Percentiles rank a stretch among this genome's conserved stretches.
These are phyloP conservation scores for Alexandromys fortis DNA, from an alignment of 2,113 vertebrate species.

Conservation along the genomic window DNA sequence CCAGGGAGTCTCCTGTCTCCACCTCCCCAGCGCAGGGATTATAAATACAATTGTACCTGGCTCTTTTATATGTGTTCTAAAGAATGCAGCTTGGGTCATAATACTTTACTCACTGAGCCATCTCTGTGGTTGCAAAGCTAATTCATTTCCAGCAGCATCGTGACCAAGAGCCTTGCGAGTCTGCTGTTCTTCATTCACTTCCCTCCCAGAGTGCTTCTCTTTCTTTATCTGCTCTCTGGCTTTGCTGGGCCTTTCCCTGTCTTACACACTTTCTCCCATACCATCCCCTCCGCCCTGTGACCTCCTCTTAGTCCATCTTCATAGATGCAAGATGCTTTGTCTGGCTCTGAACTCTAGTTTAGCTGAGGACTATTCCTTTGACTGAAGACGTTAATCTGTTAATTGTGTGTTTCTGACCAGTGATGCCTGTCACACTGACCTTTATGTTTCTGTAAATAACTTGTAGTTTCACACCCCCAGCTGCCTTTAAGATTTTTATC, in stretches of 20 bases:
- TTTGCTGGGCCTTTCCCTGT: not conserved
- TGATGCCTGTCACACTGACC: not conserved
- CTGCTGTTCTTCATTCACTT: not conserved
- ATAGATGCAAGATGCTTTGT: not conserved
- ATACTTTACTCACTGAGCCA: not conserved
- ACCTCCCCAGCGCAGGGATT: not conserved
- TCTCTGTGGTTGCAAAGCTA: not conserved
- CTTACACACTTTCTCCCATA: not conserved
- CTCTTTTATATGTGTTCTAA: not conserved
- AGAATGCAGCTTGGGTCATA: not conserved
- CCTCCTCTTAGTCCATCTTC: too few relatives aligned
- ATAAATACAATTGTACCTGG: not conserved
- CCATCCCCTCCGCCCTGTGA: accelerated
- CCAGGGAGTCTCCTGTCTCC: not conserved
- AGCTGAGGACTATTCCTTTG: not conserved
- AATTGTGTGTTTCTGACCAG: not conserved
- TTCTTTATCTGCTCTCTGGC: too few relatives aligned
- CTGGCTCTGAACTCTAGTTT: not conserved
- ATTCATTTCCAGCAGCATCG: not conserved
- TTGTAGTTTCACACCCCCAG: not conserved
- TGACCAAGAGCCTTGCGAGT: not conserved
- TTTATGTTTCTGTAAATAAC: not conserved
- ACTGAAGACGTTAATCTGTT: not conserved
- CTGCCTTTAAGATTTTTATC: not conserved
- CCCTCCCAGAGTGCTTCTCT: accelerated